A percentile compares a stretch with the other conserved stretches of the same genome.
Conservation (phyloP, 2,113 vertebrate species). For the Equus przewalskii region DNA sequence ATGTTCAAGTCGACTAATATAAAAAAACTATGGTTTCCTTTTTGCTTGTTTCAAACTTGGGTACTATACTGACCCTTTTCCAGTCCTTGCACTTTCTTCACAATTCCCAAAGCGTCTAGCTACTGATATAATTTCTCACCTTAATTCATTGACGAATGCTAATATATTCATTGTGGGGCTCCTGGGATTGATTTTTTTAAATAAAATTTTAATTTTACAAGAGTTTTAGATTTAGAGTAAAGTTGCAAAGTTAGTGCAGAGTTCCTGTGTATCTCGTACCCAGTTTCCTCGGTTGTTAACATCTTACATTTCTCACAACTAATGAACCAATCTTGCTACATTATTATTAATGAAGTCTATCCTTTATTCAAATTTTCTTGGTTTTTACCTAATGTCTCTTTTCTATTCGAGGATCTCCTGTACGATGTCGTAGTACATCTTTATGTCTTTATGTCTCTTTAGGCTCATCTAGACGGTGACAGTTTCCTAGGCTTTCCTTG, state of each 20-base stretch:
- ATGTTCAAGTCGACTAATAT: background rate
- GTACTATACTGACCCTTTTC: background rate
- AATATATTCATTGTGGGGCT: background rate
- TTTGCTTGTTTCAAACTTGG: background rate
- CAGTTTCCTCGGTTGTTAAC: background rate
- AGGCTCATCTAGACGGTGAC: background rate
- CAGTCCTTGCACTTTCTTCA: background rate
- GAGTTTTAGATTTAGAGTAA: background rate
- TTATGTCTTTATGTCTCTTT: background rate
- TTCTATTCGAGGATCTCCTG: background rate
- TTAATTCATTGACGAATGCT: background rate
- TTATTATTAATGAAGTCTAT: background rate
- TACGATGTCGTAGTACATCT: background rate
- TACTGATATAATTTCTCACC: background rate
- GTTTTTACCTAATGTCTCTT: slow-evolving; percentile 12
- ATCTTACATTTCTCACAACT: background rate
- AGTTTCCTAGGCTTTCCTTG: background rate
- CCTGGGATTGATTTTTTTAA: background rate
- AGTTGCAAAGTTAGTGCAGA: background rate
- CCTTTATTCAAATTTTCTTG: background rate
- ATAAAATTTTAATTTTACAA: background rate
- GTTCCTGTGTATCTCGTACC: background rate
- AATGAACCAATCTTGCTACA: background rate
- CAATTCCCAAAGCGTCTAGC: background rate
- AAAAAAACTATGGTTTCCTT: background rate